Conservation (phyloP, 2,797 vertebrate species). For the Acomys russatus region DNA sequence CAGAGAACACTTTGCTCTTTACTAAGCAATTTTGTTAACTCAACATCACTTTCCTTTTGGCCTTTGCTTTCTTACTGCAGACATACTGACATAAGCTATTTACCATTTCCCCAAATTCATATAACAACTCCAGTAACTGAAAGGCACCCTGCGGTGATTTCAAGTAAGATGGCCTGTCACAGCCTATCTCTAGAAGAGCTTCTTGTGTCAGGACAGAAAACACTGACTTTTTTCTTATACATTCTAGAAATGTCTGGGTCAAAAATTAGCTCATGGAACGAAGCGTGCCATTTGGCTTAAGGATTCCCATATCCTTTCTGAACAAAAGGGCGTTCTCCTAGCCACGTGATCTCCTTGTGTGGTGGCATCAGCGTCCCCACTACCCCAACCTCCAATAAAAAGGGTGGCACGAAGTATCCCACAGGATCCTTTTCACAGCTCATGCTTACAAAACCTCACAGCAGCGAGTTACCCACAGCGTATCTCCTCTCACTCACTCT, state of each 20-base stretch:
- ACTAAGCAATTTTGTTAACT: slow-evolving; percentile 61
- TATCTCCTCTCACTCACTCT: neutral
- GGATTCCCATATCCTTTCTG: slow-evolving; percentile 8
- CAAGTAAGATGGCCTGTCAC: slow-evolving; percentile 35
- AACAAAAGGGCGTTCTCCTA: slow-evolving; percentile 34
- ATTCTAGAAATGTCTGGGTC: slow-evolving; percentile 48
- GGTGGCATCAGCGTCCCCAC: neutral
- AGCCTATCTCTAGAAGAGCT: slow-evolving; percentile 23
- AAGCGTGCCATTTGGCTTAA: neutral
- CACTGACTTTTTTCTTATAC: slow-evolving; percentile 43
- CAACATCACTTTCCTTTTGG: slow-evolving; percentile 14
- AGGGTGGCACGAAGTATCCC: neutral
- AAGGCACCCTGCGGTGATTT: slow-evolving; percentile 35
- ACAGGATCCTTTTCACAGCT: neutral
- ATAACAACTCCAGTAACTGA: slow-evolving; percentile 35
- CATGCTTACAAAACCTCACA: neutral
- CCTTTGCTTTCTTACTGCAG: slow-evolving; percentile 50
- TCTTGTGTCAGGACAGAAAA: slow-evolving; percentile 18
- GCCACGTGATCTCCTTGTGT: neutral
- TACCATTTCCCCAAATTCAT: slow-evolving; percentile 61
- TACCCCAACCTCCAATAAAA: neutral
- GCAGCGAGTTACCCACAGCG: neutral
- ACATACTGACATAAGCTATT: slow-evolving; percentile 49
- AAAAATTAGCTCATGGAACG: slow-evolving; percentile 43
- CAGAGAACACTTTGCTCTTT: slow-evolving; percentile 55